Evolutionary conservation across 2,113 vertebrate species (phyloP).

Genomic region (Cnemophilus loriae): DNA sequence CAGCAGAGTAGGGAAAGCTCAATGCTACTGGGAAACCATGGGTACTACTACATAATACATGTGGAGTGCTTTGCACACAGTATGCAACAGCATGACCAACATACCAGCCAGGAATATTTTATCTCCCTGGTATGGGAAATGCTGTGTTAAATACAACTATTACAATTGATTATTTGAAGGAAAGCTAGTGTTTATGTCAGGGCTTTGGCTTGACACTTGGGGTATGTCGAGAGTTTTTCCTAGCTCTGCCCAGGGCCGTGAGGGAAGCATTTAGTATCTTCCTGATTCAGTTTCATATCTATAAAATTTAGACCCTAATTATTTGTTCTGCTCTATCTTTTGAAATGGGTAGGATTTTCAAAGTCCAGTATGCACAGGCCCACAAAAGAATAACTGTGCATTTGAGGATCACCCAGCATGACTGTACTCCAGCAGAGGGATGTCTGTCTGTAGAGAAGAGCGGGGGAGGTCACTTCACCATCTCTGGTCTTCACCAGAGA

Average conservation of each 20-base stretch:
- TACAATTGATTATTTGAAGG: not conserved
- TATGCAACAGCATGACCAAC: not conserved
- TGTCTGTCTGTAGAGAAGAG: not conserved
- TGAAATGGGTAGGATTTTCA: not conserved
- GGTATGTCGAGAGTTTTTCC: fast-evolving
- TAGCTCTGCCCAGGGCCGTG: not conserved
- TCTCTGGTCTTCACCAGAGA: no score
- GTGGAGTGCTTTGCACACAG: not conserved
- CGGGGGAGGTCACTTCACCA: no score
- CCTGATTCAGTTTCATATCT: not conserved
- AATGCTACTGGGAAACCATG: not conserved
- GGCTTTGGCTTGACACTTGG: not conserved
- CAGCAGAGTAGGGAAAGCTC: not conserved
- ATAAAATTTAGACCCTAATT: not conserved
- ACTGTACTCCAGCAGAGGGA: not conserved
- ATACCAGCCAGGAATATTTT: not conserved
- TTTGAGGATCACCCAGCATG: fast-evolving
- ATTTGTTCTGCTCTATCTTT: not conserved
- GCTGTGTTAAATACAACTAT: not conserved
- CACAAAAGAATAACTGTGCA: not conserved
- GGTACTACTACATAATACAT: not conserved
- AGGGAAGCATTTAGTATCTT: not conserved
- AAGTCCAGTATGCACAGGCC: not conserved
- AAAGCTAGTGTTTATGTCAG: not conserved
- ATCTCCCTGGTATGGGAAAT: not conserved